phyloP scores from a whole-genome alignment of 2,888 invertebrate species.

The Pomacea canaliculata region DNA sequence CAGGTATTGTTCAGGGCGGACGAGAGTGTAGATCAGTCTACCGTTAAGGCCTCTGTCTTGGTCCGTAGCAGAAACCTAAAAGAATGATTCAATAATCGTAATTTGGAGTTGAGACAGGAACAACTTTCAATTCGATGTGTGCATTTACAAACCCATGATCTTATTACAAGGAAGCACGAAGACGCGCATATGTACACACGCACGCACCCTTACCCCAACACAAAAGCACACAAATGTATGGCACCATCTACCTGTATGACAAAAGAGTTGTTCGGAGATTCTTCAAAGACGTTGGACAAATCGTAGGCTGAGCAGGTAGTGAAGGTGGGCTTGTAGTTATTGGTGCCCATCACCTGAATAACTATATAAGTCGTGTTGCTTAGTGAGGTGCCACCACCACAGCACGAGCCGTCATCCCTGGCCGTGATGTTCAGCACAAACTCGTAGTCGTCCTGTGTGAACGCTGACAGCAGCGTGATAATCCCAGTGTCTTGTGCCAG shows the following conservation, averaged over 20 bases:
- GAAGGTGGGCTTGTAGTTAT: conserved; percentile 8
- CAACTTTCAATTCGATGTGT: no score
- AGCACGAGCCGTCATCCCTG: conserved; percentile 97
- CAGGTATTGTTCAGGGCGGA: conserved; percentile 13
- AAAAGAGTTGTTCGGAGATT: not conserved
- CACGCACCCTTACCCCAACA: not conserved
- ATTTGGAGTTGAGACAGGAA: no score
- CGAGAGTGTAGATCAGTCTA: conserved; percentile 22
- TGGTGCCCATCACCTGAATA: conserved; percentile 71
- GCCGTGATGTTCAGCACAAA: conserved; percentile 97
- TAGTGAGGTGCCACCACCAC: conserved; percentile 79
- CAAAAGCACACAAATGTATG: not conserved
- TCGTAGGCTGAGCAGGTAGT: not conserved
- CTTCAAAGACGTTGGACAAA: not conserved
- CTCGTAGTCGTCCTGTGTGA: conserved; percentile 69
- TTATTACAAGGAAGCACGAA: no score
- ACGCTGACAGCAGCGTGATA: conserved; percentile 50
- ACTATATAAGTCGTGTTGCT: conserved; percentile 82
- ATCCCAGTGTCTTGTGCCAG: conserved; percentile 66
- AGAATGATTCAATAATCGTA: not conserved
- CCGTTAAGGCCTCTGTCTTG: conserved; percentile 30
- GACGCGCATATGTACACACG: no score
- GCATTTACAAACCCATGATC: no score
- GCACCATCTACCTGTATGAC: conserved; percentile 1
- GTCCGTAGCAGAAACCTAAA: conserved; percentile 27